Evolutionary conservation across 2,797 vertebrate genomes (phyloP).

Genomic region (Notolabrus celidotus): DNA sequence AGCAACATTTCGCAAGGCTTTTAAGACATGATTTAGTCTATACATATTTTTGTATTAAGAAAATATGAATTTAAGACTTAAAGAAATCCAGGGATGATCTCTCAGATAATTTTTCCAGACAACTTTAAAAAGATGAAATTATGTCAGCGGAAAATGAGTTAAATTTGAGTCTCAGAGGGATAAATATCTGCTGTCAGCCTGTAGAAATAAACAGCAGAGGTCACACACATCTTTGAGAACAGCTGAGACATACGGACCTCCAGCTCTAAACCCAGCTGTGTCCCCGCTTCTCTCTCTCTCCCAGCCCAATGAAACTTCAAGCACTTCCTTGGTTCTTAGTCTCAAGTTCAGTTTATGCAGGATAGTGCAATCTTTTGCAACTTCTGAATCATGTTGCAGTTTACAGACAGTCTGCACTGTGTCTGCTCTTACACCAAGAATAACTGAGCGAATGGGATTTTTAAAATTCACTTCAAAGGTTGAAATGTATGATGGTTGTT

Average conservation of each 20-base stretch:
- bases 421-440: conserved; percentile 59
- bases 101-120: no score
- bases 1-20: no score
- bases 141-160: background rate
- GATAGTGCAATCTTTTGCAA: conserved; percentile 77
- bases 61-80: no score
- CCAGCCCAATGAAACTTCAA: conserved; percentile 55
- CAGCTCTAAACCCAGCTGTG: conserved; percentile 27
- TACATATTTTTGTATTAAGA: no score
- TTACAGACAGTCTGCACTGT: conserved; percentile 53
- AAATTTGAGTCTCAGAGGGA: background rate
- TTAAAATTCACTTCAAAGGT: conserved; percentile 66
- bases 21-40: no score
- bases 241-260: conserved; percentile 30
- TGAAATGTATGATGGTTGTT: conserved; percentile 58
- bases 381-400: conserved; percentile 66
- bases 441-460: conserved; percentile 62
- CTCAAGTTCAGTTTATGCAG: conserved; percentile 52
- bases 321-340: conserved; percentile 49
- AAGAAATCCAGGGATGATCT: no score
- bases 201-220: conserved; percentile 23
- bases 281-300: conserved; percentile 45
- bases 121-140: no score
- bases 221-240: conserved; percentile 8
- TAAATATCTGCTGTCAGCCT: background rate